Base-by-base conservation (phyloP, 1,140 invertebrate species). In the Hylaeus anthracinus region DNA sequence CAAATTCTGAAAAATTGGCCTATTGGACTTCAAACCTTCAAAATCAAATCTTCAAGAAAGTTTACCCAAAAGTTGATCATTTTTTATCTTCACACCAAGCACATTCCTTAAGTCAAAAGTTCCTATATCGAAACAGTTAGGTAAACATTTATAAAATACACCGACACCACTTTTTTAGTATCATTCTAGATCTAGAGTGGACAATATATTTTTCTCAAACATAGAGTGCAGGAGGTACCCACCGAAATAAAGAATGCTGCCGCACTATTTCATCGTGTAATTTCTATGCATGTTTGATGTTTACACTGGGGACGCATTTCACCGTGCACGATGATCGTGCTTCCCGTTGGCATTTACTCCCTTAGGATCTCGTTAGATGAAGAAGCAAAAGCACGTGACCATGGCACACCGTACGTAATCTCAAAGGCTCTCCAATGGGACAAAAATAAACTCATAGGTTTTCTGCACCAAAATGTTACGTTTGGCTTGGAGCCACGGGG, bases 381-480 rank as follows among this genome's bases (percentile, higher is more conserved):
- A 41, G 14, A 39, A 37, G 41, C 75, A 73, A 10, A 39, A 37
- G 41, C 75, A 73, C 81, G 75, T 84, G 73, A 41, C 39, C 39
- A 9, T 53, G 26, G 55, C 61, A 60, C 8, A 26, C 6, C 15
- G 56, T 75, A 45, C 70, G 82, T 53, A 69, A 71, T 85, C 65
- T 6, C 56, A 55, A 69, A 72, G 48, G n/a, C 39, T 55, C 60
- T 48, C 58, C 39, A 56, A 79, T 45, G 60, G 51, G 70, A 79
- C 55, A 53, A 72, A 79, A 79, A 79, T 79, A 79, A 79, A 43
- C 77, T 60, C 39, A 64, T 45, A 26, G 69, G 51, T 72, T 65
- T 56, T 56, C 69, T 72, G 60, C 69, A 55, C 26, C 10, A 43
- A 9, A 2, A 64, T 63, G 70, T 72, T 56, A 60, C 77, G 39